Evolutionary conservation across 2,797 vertebrate species (phyloP), one percentile per base, ranked within the genome.

Genomic region (Choloepus didactylus): DNA sequence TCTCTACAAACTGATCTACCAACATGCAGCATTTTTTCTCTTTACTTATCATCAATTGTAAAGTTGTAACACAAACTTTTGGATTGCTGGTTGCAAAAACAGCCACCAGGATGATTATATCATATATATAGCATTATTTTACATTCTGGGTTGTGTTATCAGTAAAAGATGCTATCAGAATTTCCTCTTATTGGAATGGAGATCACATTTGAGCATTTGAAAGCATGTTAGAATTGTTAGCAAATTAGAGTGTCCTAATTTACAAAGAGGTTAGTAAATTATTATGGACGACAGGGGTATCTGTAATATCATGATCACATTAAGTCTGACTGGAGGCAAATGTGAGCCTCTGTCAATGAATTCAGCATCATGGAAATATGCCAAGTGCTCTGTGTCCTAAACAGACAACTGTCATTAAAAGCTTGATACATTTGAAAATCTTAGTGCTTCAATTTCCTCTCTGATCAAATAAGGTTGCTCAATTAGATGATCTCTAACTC

Each of bases 401-500:
- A 27, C 16, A 89, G 67, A 31, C 2, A 60, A 10, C 87, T 92
- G 0, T 66, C 46, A 80, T 90, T 90, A 90, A 66, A 23, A 49
- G 23, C 79, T 8, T 44, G 81, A 21, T 14, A 10, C 10, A 69
- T 73, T 9, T 75, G 70, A 77, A 94, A 44, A 59, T 25, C 38
- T 60, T 60, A 59, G 7, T 38, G 25, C 70, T 95, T 94, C 15
- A 91, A 49, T 95, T 79, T 95, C 80, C 18, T 92, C 25, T 70
- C 19, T 85, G 44, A 35, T 75, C 38, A 77, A 69, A 51, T 87
- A 86, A 1, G 9, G 25, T 41, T 31, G 29, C 29, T 85, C 4
- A 2, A 16, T 62, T 77, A 89, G 66, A 67, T 80, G 2, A 79
- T 46, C 41, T 95, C n/a, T 70, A 91, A 18, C 18, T 91, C 38